phyloP scores from a whole-genome alignment of 2,797 vertebrate genomes.

The Enteromius mattozi region DNA sequence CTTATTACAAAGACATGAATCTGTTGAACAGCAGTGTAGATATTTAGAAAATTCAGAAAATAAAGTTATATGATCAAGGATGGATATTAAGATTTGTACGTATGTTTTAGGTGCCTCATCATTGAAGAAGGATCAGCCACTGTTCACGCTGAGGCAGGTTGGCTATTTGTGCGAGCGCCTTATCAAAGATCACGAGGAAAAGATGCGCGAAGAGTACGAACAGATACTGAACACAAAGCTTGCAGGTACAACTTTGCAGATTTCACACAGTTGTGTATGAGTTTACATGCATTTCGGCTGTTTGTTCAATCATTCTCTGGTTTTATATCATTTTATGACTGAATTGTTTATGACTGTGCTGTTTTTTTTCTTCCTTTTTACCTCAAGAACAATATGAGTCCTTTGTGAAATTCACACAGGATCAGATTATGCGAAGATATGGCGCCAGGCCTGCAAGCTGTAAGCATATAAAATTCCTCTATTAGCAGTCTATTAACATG shows the following conservation, averaged over 20 bases:
- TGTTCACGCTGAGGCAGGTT: conserved; percentile 90
- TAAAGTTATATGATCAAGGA: background rate
- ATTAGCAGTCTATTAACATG: background rate
- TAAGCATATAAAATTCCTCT: conserved; percentile 71
- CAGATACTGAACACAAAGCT: conserved; percentile 93
- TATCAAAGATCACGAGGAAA: conserved; percentile 92
- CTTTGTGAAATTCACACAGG: conserved; percentile 97
- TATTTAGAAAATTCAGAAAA: background rate
- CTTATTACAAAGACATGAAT: background rate
- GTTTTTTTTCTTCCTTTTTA: conserved; percentile 18
- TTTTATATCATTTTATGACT: background rate
- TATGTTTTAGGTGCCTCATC: conserved; percentile 76
- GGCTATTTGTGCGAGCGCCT: conserved; percentile 91
- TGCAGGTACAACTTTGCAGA: conserved; percentile 77
- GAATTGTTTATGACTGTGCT: background rate
- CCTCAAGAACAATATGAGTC: conserved; percentile 92
- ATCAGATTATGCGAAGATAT: conserved; percentile 95
- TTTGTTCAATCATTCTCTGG: background rate
- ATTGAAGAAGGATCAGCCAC: conserved; percentile 89
- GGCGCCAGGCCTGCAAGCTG: conserved; percentile 91
- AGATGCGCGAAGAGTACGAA: conserved; percentile 92
- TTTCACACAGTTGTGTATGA: background rate
- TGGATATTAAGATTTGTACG: conserved; percentile 12
- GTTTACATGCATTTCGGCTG: background rate
- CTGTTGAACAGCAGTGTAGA: background rate